Percentiles rank a stretch among this genome's conserved stretches.
phyloP scores from a whole-genome alignment of 1,140 invertebrate species.

The Drosophila punjabiensis region DNA sequence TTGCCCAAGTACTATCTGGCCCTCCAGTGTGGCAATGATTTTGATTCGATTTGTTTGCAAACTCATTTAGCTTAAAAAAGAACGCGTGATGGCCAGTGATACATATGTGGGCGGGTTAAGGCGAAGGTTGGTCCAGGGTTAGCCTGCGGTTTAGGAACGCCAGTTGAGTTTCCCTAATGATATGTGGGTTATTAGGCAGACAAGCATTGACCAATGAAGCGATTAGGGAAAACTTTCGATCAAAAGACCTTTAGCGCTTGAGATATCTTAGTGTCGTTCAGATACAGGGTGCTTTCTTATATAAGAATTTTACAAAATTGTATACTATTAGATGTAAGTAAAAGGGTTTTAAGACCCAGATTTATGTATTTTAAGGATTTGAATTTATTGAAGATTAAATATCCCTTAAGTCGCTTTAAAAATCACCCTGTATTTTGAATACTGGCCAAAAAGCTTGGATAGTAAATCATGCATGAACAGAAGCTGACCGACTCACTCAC shows the following conservation, averaged over 20 bases:
- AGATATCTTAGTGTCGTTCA: neutral
- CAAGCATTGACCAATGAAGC: constrained; percentile 51
- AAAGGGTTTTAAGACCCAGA: too few relatives aligned
- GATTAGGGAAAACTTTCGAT: constrained; percentile 61
- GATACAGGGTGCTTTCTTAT: constrained; percentile 12
- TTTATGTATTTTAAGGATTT: too few relatives aligned
- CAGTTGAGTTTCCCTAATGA: constrained; percentile 51
- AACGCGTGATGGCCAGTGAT: constrained; percentile 3
- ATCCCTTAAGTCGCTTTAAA: neutral
- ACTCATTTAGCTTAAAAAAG: constrained; percentile 51
- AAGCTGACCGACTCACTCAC: constrained; percentile 16
- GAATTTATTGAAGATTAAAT: too few relatives aligned
- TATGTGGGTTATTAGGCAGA: constrained; percentile 59
- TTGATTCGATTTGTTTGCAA: constrained; percentile 65
- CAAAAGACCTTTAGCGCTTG: constrained; percentile 37
- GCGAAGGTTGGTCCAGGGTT: neutral
- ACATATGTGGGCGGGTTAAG: constrained; percentile 46
- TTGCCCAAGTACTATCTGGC: constrained; percentile 8
- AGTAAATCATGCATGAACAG: constrained; percentile 50
- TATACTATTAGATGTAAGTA: too few relatives aligned
- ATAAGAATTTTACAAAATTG: too few relatives aligned
- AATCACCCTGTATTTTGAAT: constrained; percentile 20
- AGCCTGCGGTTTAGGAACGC: constrained; percentile 14
- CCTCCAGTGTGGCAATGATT: constrained; percentile 35
- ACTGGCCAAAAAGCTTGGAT: constrained; percentile 10